Conservation (phyloP, 2,888 invertebrate species). For the Aproaerema taeniolella region DNA sequence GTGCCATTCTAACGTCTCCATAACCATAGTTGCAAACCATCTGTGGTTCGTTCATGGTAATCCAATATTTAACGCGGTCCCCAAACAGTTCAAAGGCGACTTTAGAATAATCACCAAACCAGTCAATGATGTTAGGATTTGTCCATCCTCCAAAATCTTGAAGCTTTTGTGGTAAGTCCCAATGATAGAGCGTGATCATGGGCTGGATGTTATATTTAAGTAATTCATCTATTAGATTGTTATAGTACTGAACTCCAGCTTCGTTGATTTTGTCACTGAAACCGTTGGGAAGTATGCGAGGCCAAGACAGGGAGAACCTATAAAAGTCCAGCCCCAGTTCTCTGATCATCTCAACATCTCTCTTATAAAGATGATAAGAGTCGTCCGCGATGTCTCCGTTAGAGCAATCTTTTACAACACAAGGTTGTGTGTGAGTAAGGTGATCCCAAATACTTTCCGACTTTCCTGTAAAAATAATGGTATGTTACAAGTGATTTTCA, state of each 20-base stretch:
- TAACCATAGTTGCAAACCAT: slow-evolving; percentile 55
- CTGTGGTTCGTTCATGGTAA: slow-evolving; percentile 75
- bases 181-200: slow-evolving; percentile 72
- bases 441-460: slow-evolving; percentile 80
- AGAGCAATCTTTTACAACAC: slow-evolving; percentile 65
- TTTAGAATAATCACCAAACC: slow-evolving; percentile 63
- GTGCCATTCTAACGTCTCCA: slow-evolving; percentile 36
- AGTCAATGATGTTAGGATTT: slow-evolving; percentile 54
- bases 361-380: slow-evolving; percentile 75
- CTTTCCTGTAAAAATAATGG: slow-evolving; percentile 49
- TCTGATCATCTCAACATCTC: slow-evolving; percentile 64
- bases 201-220: slow-evolving; percentile 78
- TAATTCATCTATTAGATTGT: slow-evolving; percentile 72
- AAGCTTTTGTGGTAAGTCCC: slow-evolving; percentile 69
- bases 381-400: slow-evolving; percentile 78
- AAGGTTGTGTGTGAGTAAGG: slow-evolving; percentile 60
- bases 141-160: slow-evolving; percentile 73
- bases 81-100: slow-evolving; percentile 55
- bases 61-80: slow-evolving; percentile 68
- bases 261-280: slow-evolving; percentile 70
- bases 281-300: slow-evolving; percentile 78
- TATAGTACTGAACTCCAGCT: slow-evolving; percentile 46
- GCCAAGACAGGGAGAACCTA: slow-evolving; percentile 79
- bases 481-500: not conserved
- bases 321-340: slow-evolving; percentile 67